Evolutionary conservation across 2,888 invertebrate genomes (phyloP).

Genomic region (Eristalinus sepulchralis): DNA sequence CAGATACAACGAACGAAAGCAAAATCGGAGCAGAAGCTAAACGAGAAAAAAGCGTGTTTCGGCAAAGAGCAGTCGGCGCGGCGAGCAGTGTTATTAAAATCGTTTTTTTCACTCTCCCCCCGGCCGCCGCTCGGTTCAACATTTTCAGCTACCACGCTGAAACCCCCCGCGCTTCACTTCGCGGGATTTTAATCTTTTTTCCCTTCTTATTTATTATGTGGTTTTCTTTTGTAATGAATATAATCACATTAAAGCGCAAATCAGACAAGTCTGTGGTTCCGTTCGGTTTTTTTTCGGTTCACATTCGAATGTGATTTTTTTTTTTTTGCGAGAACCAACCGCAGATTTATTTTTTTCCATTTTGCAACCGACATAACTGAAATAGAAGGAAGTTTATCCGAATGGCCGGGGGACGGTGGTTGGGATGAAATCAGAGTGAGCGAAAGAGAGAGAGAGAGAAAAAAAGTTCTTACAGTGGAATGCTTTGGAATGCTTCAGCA

Average conservation of each 20-base stretch:
- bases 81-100: slow-evolving; percentile 47
- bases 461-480: slow-evolving; percentile 59
- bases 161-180: neutral
- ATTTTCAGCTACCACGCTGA: slow-evolving; percentile 2
- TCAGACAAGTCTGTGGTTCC: slow-evolving; percentile 66
- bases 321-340: slow-evolving; percentile 33
- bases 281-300: slow-evolving; percentile 4
- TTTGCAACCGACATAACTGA: neutral
- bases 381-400: neutral
- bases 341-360: slow-evolving; percentile 11
- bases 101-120: slow-evolving; percentile 21
- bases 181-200: neutral
- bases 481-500: slow-evolving; percentile 40
- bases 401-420: neutral
- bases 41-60: slow-evolving; percentile 16
- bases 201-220: slow-evolving; percentile 36
- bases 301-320: slow-evolving; percentile 27
- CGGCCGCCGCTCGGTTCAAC: neutral
- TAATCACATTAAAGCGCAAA: slow-evolving; percentile 67
- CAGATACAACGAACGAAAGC: neutral
- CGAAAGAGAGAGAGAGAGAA: slow-evolving; percentile 16
- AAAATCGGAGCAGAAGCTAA: neutral
- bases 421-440: neutral
- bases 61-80: slow-evolving; percentile 29
- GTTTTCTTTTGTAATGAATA: slow-evolving; percentile 69